Conservation (phyloP, 2,113 vertebrate genomes). For the Pteruthius melanotis region DNA sequence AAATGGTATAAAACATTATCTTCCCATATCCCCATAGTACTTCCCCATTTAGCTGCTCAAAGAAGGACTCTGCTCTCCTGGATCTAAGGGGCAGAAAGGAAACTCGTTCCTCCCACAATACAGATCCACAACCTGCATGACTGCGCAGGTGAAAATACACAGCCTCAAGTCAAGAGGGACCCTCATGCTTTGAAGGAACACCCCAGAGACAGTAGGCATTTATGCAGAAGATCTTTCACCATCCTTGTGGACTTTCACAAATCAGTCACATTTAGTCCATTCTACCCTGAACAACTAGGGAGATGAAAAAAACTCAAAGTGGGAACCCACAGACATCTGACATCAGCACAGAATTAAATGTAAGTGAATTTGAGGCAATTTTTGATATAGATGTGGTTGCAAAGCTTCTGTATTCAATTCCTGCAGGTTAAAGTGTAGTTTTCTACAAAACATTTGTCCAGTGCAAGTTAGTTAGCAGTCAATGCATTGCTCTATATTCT, state of each 20-base stretch:
- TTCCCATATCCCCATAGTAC: not conserved
- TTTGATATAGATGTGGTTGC: not conserved
- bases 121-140: not conserved
- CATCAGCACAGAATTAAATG: not conserved
- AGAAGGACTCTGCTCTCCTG: not conserved
- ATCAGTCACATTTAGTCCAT: not conserved
- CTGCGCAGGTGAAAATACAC: not conserved
- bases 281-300: not conserved
- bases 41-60: not conserved
- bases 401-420: not conserved
- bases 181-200: not conserved
- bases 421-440: not conserved
- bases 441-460: not conserved
- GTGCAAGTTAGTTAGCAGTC: not conserved
- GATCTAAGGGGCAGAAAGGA: not conserved
- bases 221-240: not conserved
- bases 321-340: not conserved
- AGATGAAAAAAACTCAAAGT: not conserved
- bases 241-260: not conserved
- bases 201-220: not conserved
- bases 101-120: fast-evolving
- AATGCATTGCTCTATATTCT: not conserved
- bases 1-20: not conserved
- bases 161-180: not conserved
- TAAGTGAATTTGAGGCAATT: not conserved